Evolutionary conservation across 1,140 invertebrate species (phyloP), one percentile per base, ranked within the genome.

Genomic region (Homarus americanus): DNA sequence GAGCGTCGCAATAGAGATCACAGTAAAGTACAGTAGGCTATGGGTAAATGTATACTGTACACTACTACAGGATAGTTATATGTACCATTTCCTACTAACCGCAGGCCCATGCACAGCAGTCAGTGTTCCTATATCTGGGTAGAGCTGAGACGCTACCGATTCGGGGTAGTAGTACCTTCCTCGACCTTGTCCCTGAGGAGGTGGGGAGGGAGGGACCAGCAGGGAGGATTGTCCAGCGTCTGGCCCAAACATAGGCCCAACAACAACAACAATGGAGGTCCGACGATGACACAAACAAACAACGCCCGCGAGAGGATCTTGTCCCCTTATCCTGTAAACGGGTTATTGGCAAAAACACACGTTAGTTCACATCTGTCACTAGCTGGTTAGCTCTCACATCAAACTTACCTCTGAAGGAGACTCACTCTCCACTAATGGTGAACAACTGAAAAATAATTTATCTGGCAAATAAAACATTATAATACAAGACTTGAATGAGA

Each of bases 131-230:
- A 82, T 36, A 58, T 82, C 79, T 36, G 79, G 53, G 49, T 82
- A 58, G 49, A 63, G 79, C 20, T 38, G 79, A 7, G 79, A 20
- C 20, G 79, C 41, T 2, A 63, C 63, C 36, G 44, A 58, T 12
- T 53, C 49, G n/a, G n/a, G n/a, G 5, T n/a, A 28, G 34, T 63
- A 82, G 49, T 36, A 32, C 36, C 79, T 82, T 69, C n/a, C n/a
- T 12, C 79, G 79, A 36, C 49, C 79, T 12, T 82, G 79, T 3
- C 79, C 79, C 28, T 80, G 78, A 53, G 44, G 78, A 36, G 41
- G 53, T 36, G 79, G 79, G 44, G 79, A 82, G 49, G 79, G 79
- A 41, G 79, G 79, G 10, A 82, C 79, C 79, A 82, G 44, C 10
- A 82, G 79, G 44, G 79, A 82, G 38, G 79, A 82, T 9, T 49